A percentile compares a stretch with the other conserved stretches of the same genome.
Conservation (phyloP, 1,140 invertebrate genomes). For the Drosophila simulans region DNA sequence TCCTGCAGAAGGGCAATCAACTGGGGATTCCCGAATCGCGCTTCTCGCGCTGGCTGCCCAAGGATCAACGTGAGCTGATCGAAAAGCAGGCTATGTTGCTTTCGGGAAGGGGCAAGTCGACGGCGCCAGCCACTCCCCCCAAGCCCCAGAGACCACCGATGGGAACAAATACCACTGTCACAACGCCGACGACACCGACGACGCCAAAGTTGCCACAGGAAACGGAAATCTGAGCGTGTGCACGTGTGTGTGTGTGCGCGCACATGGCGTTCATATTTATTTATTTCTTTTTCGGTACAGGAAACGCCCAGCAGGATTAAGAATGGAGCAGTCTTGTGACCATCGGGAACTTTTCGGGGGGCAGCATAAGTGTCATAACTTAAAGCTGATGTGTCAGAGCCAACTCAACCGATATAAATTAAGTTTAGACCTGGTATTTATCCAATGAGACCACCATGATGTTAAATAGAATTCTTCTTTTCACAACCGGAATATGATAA, state of each 20-base stretch:
- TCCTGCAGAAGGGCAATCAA: slow-evolving; percentile 75
- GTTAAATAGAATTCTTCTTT: too few relatives aligned
- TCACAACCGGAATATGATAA: too few relatives aligned
- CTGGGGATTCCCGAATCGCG: slow-evolving; percentile 79
- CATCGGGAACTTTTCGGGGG: background rate
- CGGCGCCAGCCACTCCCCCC: slow-evolving; percentile 41
- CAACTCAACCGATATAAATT: background rate
- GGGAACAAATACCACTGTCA: background rate
- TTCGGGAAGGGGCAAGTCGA: slow-evolving; percentile 51
- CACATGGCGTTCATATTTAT: slow-evolving; percentile 38
- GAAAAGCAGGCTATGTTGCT: slow-evolving; percentile 77
- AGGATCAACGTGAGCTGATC: slow-evolving; percentile 78
- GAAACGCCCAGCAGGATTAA: slow-evolving; percentile 31
- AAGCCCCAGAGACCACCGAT: slow-evolving; percentile 35
- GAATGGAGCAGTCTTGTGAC: slow-evolving; percentile 16
- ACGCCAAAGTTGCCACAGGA: slow-evolving; percentile 68
- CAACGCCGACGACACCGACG: slow-evolving; percentile 24
- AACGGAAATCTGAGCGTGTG: slow-evolving; percentile 71
- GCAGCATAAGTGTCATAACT: background rate
- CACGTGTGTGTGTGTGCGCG: slow-evolving; percentile 31
- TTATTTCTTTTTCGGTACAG: slow-evolving; percentile 35
- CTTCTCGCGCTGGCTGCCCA: slow-evolving; percentile 78
- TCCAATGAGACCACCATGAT: too few relatives aligned
- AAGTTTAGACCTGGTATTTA: too few relatives aligned
- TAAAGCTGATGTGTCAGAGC: background rate